phyloP scores from a whole-genome alignment of 2,113 vertebrate genomes.

The Melanostigma gelatinosum region DNA sequence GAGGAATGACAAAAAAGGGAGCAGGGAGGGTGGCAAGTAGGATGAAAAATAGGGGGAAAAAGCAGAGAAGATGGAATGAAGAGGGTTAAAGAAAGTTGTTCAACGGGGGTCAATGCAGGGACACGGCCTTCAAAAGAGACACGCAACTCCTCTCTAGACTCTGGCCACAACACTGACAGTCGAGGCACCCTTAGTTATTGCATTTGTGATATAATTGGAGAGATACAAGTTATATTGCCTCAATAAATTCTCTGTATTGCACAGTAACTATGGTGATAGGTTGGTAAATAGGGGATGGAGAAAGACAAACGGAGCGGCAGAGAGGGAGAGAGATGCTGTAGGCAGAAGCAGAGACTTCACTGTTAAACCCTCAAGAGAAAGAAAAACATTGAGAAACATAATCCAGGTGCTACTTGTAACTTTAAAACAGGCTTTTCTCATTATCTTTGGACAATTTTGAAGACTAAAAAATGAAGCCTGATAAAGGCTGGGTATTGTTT shows the following conservation, averaged over 20 bases:
- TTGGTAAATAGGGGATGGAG: not conserved
- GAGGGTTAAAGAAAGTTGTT: not conserved
- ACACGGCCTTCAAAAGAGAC: not conserved
- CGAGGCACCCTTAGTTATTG: not conserved
- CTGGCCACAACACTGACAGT: not conserved
- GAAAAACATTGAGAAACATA: not conserved
- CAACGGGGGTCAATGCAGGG: not conserved
- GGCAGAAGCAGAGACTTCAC: not conserved
- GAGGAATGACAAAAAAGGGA: not conserved
- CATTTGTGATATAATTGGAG: not conserved
- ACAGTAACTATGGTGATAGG: not conserved
- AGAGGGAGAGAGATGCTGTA: not conserved
- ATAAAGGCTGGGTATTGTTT: not conserved
- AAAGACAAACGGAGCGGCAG: not conserved
- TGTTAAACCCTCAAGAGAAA: not conserved
- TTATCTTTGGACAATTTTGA: not conserved
- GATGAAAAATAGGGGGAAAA: not conserved
- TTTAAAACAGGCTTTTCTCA: not conserved
- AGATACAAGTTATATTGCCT: not conserved
- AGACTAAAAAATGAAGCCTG: too few species aligned
- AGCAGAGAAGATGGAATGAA: not conserved
- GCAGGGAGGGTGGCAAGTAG: not conserved
- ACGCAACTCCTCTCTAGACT: not conserved
- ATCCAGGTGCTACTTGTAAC: not conserved
- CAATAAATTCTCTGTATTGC: not conserved